Conservation (phyloP, 2,113 vertebrate species). For the Catagonus wagneri region DNA sequence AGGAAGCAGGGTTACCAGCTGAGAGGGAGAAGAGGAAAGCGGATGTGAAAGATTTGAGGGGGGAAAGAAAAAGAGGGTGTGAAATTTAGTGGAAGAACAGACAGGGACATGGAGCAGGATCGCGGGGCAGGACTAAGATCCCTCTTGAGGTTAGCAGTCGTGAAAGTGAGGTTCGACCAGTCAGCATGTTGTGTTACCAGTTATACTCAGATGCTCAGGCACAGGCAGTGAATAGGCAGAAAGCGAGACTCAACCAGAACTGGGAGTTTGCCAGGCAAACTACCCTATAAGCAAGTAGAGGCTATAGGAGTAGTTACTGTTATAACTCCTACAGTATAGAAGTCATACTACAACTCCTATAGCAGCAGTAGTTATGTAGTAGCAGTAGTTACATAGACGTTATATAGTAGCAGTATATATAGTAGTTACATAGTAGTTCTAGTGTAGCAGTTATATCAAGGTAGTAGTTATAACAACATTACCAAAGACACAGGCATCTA, state of each 20-base stretch:
- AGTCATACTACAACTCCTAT: no score
- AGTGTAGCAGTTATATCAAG: no score
- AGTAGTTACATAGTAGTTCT: no score
- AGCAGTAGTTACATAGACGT: no score
- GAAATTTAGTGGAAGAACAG: not conserved
- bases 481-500: not conserved
- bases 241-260: not conserved
- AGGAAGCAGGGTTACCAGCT: not conserved
- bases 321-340: no score
- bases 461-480: not conserved
- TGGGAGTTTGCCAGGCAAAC: not conserved
- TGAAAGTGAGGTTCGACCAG: not conserved
- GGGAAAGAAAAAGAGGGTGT: not conserved
- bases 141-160: not conserved
- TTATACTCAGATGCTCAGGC: not conserved
- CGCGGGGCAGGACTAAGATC: not conserved
- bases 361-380: no score
- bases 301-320: not conserved
- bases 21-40: not conserved
- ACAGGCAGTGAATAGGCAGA: not conserved
- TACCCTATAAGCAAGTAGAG: not conserved
- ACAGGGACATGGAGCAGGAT: not conserved
- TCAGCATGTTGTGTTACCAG: not conserved
- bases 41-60: not conserved
- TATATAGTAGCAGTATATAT: no score